Base-by-base conservation (phyloP, 2,888 invertebrate genomes). In the Andrena camellia region DNA sequence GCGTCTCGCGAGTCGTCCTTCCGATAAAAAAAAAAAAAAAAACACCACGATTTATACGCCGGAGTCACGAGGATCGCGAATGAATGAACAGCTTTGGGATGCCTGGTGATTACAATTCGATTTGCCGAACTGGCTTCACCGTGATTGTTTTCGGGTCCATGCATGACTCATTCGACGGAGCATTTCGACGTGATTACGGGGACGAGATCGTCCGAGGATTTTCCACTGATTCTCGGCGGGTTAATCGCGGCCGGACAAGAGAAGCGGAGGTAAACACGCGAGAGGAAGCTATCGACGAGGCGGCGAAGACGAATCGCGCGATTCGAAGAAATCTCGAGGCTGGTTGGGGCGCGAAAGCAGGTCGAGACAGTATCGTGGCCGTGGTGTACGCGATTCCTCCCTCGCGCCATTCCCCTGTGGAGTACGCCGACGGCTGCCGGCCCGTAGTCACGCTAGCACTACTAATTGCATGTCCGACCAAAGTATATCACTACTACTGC, bases 391-490 rank as follows among this genome's bases (percentile, higher is more conserved):
- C 71, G 75, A 59, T 77, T 62, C 54, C 78, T 62, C 50, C 63
- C 64, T 63, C 59, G 57, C 68, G 72, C 54, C 57, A 72, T 72
- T 79, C 78, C 78, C 78, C 63, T 52, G 52, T 64, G 60, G 84
- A 78, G 72, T 78, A 81, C 78, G 78, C 82, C 75, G 70, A 75
- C 59, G 82, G 68, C 69, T 84, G 86, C 81, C 86, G 80, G 87
- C 84, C 88, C 90, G 89, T 86, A 90, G 91, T 92, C 91, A 91
- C 91, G 91, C 91, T 90, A 88, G 77, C 90, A 87, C 91, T 89
- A 90, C 92, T 92, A 92, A 92, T 92, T 92, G 92, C 92, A 92
- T 92, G 92, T 92, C 90, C 90, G 92, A 89, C 86, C 88, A 89
- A 91, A 90, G 91, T 92, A 91, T 91, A 92, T 92, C 92, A 92